Evolutionary conservation across 2,113 vertebrate genomes (phyloP).

Genomic region (Centrocercus urophasianus): DNA sequence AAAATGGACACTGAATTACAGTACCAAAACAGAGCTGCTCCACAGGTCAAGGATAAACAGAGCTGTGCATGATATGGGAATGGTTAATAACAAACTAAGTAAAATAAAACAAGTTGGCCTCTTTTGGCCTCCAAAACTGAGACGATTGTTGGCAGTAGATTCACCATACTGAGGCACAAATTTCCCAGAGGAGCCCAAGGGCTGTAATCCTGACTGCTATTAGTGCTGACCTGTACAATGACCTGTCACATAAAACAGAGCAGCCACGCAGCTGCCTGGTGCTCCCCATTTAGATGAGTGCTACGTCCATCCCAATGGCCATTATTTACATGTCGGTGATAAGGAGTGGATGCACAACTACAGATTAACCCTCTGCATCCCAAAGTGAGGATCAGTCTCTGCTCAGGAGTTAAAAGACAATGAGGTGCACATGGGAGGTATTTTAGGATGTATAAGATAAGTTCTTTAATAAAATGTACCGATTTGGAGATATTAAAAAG

Average conservation of each 20-base stretch:
- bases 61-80: background rate
- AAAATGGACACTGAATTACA: background rate
- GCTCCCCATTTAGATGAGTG: background rate
- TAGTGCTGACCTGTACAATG: background rate
- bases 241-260: background rate
- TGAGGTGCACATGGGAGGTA: background rate
- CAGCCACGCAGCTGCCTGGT: background rate
- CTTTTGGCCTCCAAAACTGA: background rate
- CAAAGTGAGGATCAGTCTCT: background rate
- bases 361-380: fast-evolving
- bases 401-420: background rate
- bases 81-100: background rate
- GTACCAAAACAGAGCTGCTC: background rate
- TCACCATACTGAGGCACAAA: background rate
- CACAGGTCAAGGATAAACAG: background rate
- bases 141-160: background rate
- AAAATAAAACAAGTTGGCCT: background rate
- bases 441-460: background rate
- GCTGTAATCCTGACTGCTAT: background rate
- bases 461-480: background rate
- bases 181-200: background rate
- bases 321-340: fast-evolving
- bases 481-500: background rate
- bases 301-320: background rate
- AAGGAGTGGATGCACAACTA: background rate